Conservation (phyloP, 2,113 vertebrate genomes). For the Poeciliopsis retropinna region DNA sequence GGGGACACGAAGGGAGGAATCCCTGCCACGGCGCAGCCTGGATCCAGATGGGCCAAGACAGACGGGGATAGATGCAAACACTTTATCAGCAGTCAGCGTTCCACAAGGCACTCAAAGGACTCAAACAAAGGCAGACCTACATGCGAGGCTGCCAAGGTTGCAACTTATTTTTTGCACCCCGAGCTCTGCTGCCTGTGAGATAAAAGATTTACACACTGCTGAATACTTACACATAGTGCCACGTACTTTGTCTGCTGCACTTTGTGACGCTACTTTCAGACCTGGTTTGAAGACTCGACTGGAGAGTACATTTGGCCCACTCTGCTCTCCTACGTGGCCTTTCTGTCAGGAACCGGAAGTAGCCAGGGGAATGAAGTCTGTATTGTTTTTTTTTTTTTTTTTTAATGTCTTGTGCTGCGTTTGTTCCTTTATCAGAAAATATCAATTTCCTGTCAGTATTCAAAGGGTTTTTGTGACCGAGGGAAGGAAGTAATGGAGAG, state of each 20-base stretch:
- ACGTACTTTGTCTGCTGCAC: background rate
- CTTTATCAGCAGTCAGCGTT: constrained; percentile 56
- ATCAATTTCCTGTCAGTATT: too few relatives aligned
- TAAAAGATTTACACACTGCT: background rate
- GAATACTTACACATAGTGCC: background rate
- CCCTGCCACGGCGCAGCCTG: constrained; percentile 44
- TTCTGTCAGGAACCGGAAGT: background rate
- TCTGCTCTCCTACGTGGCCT: background rate
- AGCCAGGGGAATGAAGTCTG: background rate
- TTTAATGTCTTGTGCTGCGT: too few relatives aligned
- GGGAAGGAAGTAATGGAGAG: too few relatives aligned
- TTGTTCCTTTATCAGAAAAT: too few relatives aligned
- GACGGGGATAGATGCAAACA: constrained; percentile 53
- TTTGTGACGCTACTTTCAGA: background rate
- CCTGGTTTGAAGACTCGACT: background rate
- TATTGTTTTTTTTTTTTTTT: background rate
- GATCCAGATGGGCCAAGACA: constrained; percentile 65
- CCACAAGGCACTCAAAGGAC: constrained; percentile 51
- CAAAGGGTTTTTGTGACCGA: too few relatives aligned
- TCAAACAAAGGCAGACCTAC: constrained; percentile 45
- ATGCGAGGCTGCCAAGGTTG: constrained; percentile 34
- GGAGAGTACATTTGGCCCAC: background rate
- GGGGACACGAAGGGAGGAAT: constrained; percentile 50
- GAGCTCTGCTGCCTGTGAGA: constrained; percentile 8
- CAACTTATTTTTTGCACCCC: constrained; percentile 11